Base-by-base conservation (phyloP, 2,888 invertebrate species). In the Lochmaea capreae region DNA sequence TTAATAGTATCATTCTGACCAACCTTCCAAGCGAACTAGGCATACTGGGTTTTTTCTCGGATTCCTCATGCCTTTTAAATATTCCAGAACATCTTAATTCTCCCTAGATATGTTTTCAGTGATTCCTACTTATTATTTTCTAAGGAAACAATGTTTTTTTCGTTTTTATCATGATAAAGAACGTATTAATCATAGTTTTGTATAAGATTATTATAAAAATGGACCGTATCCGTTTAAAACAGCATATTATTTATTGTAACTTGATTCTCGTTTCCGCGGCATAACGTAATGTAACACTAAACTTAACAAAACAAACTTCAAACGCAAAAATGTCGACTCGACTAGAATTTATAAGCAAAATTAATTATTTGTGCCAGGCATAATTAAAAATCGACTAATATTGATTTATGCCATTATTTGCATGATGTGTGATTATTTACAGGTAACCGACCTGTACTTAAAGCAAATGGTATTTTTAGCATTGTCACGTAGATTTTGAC, bases 291-390 rank as follows among this genome's bases (percentile, higher is more conserved):
- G 52, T 52, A 52, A 52, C 52, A 52, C 52, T 52, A 52, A 52
- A 52, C 52, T 52, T 52, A 5, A 52, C 52, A 52, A 52, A 52
- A 52, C 52, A 52, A 52, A 14, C 52, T 16, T 52, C n/a, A 14
- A 52, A n/a, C 14, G 14, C n/a, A 52, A 52, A 46, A 12, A n/a
- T 52, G 52, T 52, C n/a, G 52, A 52, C n/a, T 52, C 52, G 14
- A n/a, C 52, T 52, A 52, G 52, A 52, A n/a, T 52, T 16, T 5
- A 52, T 52, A n/a, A 52, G 16, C 52, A 52, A 52, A 52, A 52
- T 52, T n/a, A 52, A n/a, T 4, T 49, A 49, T 39, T 39, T 39
- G 52, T 8, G 3, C 12, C n/a, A 8, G 52, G 46, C 46, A 14
- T 46, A 46, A 46, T 46, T 46, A 46, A 46, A 46, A 46, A 52